Evolutionary conservation across 2,797 vertebrate genomes (phyloP).

Genomic region (Anableps anableps): DNA sequence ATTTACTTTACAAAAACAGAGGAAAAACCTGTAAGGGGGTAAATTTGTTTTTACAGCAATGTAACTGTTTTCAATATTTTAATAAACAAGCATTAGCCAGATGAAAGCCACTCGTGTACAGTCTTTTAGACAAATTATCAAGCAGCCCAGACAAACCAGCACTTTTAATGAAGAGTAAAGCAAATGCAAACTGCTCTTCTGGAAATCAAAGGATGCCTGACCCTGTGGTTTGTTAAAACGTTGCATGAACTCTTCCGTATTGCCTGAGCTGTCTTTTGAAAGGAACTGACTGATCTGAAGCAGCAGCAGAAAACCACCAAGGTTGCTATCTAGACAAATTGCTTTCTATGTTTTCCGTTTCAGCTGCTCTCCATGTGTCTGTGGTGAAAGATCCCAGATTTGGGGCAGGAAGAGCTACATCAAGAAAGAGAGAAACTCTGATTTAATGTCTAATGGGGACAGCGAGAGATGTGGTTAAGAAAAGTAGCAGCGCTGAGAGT

Average conservation of each 20-base stretch:
- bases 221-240: slow-evolving; percentile 50
- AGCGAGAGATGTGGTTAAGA: neutral
- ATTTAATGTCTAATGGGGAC: slow-evolving; percentile 28
- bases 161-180: slow-evolving; percentile 40
- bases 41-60: neutral
- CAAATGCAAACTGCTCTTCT: slow-evolving; percentile 33
- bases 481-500: neutral
- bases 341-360: slow-evolving; percentile 46
- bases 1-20: neutral
- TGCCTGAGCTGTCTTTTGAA: slow-evolving; percentile 41
- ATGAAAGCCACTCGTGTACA: neutral
- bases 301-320: slow-evolving; percentile 39
- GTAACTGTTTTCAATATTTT: neutral
- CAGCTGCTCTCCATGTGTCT: neutral
- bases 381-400: slow-evolving; percentile 33
- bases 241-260: slow-evolving; percentile 30
- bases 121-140: neutral
- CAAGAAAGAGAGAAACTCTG: neutral
- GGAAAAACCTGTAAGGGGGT: neutral
- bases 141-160: slow-evolving; percentile 17
- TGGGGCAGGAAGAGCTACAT: slow-evolving; percentile 13
- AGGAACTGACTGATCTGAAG: slow-evolving; percentile 51
- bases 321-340: slow-evolving; percentile 44
- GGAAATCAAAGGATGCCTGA: slow-evolving; percentile 53
- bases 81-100: neutral